Conservation (phyloP, 2,888 invertebrate genomes). For the Dasypolia templi region DNA sequence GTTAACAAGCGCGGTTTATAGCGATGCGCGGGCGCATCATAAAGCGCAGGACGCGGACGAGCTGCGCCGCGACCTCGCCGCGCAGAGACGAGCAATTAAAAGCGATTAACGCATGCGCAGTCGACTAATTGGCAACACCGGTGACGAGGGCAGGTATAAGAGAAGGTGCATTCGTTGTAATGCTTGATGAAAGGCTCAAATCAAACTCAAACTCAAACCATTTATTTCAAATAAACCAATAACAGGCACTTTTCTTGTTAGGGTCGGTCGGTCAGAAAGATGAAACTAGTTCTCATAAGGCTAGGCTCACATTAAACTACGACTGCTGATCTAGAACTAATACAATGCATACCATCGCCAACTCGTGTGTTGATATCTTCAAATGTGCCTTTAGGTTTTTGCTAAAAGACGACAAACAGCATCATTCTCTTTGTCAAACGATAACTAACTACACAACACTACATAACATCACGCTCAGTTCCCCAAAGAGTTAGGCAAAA, state of each 20-base stretch:
- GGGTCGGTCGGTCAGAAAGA: too few species aligned
- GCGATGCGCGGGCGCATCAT: constrained; percentile 51
- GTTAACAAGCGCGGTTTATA: constrained; percentile 72
- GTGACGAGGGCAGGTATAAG: neutral
- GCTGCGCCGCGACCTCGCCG: constrained; percentile 13
- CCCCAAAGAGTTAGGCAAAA: neutral
- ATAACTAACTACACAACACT: neutral
- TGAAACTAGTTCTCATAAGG: too few species aligned
- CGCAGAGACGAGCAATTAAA: constrained; percentile 54
- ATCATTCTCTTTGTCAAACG: neutral
- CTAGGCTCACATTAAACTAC: too few species aligned
- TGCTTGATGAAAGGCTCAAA: neutral
- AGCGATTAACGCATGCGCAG: constrained; percentile 61
- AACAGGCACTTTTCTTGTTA: too few species aligned
- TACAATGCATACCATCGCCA: neutral
- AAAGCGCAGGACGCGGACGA: constrained; percentile 27
- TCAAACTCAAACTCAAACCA: too few species aligned
- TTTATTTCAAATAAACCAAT: too few species aligned
- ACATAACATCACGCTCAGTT: neutral
- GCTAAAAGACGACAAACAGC: neutral
- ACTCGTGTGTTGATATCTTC: neutral
- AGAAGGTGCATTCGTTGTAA: constrained; percentile 34
- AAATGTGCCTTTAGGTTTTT: neutral
- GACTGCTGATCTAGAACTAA: neutral
- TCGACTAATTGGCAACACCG: constrained; percentile 50